A percentile compares a stretch with the other conserved stretches of the same genome.
These are phyloP conservation scores for Priocnemis perturbator DNA, from an alignment of 2,888 invertebrate genomes.

Conservation along the genomic window DNA sequence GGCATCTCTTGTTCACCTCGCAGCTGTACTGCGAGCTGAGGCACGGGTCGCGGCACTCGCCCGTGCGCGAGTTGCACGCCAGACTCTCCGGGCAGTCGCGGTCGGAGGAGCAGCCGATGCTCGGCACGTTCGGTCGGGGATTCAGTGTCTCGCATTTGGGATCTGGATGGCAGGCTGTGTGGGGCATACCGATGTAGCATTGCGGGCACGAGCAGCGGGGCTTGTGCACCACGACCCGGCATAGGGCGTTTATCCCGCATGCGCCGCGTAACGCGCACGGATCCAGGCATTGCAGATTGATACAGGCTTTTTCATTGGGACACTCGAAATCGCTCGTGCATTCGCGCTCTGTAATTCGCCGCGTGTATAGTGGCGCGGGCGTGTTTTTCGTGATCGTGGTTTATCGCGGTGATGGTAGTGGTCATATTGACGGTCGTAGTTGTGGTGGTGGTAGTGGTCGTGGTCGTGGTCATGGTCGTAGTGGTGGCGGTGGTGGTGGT, in stretches of 20 bases:
- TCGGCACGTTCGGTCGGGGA: conserved; percentile 77
- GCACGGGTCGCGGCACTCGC: conserved; percentile 89
- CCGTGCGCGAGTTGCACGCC: conserved; percentile 83
- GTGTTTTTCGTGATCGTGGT: conserved; percentile 3
- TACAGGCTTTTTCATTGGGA: conserved; percentile 93
- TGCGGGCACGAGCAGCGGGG: conserved; percentile 92
- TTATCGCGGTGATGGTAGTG: too few species aligned
- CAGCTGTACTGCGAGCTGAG: conserved; percentile 82
- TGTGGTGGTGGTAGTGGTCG: conserved; percentile 4
- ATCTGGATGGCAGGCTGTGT: conserved; percentile 86
- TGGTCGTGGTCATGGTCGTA: conserved; percentile 21
- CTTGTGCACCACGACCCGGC: conserved; percentile 89
- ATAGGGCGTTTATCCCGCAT: conserved; percentile 93
- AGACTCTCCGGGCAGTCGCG: conserved; percentile 85
- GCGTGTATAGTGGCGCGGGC: conserved; percentile 14
- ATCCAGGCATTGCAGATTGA: conserved; percentile 92
- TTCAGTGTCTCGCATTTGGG: conserved; percentile 84
- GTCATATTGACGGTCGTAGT: background rate
- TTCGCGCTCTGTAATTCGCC: conserved; percentile 81
- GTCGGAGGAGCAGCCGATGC: conserved; percentile 80
- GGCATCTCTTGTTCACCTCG: conserved; percentile 89
- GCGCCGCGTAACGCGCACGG: conserved; percentile 92
- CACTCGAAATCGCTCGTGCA: conserved; percentile 94
- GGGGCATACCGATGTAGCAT: conserved; percentile 90
- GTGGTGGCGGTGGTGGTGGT: conserved; percentile 17